phyloP scores from a whole-genome alignment of 2,113 vertebrate genomes.

The Cairina moschata region DNA sequence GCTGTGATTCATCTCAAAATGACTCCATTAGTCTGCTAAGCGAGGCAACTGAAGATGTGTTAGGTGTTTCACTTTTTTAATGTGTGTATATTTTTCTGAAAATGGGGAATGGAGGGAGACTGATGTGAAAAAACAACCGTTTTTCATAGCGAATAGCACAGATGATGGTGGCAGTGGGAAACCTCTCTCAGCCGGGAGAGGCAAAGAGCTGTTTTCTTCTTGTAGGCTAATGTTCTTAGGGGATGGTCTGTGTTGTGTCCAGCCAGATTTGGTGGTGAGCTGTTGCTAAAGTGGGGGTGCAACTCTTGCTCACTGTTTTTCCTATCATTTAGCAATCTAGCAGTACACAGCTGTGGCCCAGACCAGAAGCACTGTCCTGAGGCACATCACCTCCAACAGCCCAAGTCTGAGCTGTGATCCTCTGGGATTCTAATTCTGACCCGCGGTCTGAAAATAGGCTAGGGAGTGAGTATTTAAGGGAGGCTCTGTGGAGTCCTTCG shows the following conservation, averaged over 20 bases:
- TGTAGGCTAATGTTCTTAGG: neutral
- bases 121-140: neutral
- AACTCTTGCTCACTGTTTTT: neutral
- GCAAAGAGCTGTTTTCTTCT: neutral
- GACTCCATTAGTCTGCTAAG: neutral
- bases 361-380: neutral
- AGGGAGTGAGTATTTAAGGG: neutral
- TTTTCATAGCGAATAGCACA: neutral
- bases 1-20: neutral
- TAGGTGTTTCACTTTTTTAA: neutral
- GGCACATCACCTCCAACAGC: neutral
- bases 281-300: neutral
- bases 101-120: neutral
- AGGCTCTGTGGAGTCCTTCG: neutral
- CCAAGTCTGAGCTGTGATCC: fast-evolving
- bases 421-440: neutral
- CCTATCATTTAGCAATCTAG: neutral
- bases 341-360: neutral
- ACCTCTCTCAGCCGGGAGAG: neutral
- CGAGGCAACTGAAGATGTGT: neutral
- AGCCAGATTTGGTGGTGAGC: neutral
- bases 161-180: neutral
- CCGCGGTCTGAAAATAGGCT: neutral
- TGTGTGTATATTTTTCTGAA: neutral
- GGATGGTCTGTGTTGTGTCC: neutral